phyloP scores from a whole-genome alignment of 2,888 invertebrate genomes.

The Cheilosia impressa region DNA sequence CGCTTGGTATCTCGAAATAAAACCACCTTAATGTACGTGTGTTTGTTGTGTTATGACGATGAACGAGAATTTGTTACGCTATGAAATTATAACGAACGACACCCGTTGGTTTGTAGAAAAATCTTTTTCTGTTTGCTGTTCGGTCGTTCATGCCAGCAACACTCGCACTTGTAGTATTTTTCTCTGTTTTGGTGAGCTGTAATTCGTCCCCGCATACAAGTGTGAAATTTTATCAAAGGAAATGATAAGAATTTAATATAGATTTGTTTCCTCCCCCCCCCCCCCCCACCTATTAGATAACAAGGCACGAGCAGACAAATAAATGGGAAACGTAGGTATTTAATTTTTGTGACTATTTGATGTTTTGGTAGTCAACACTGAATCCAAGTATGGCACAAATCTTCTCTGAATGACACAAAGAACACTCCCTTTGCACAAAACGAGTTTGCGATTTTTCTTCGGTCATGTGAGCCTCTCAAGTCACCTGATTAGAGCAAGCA shows the following conservation, averaged over 20 bases:
- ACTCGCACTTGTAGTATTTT: too few species aligned
- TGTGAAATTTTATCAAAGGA: neutral
- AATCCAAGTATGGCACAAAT: neutral
- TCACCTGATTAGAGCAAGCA: neutral
- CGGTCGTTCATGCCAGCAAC: neutral
- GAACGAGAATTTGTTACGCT: constrained; percentile 11
- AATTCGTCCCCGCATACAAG: neutral
- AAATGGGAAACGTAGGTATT: neutral
- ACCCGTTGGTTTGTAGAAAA: neutral
- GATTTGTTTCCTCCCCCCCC: too few species aligned
- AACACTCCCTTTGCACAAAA: neutral
- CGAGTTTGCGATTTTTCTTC: neutral
- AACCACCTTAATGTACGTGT: neutral
- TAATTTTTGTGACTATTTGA: neutral
- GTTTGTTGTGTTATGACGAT: constrained; percentile 17
- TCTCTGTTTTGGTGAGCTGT: too few species aligned
- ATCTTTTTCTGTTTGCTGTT: neutral
- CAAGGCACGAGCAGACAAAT: neutral
- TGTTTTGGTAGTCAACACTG: neutral
- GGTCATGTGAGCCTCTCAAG: neutral
- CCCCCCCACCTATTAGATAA: neutral
- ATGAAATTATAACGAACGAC: constrained; percentile 21
- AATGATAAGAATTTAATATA: neutral
- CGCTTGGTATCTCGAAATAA: neutral
- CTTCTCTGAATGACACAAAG: neutral